Evolutionary conservation across 2,113 vertebrate genomes (phyloP).

Genomic region (Indicator indicator): DNA sequence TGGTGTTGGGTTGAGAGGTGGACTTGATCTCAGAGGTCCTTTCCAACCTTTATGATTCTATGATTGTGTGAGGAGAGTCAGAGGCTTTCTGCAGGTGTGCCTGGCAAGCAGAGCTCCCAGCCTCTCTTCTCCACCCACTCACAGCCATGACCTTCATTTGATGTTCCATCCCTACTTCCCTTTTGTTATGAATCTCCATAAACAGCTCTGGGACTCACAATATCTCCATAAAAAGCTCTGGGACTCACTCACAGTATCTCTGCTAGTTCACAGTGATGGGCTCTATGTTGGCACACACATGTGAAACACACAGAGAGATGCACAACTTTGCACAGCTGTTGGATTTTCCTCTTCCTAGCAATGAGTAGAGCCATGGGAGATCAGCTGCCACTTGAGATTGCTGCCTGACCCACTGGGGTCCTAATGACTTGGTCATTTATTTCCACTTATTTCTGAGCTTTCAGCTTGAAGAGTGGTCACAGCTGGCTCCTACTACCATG

Average conservation of each 20-base stretch:
- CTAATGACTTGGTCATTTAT: not conserved
- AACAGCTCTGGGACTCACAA: not conserved
- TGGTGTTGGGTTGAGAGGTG: too few species aligned
- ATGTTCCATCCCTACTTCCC: not conserved
- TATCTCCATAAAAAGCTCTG: not conserved
- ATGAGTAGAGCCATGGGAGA: not conserved
- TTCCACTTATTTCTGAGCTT: not conserved
- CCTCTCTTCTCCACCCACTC: not conserved
- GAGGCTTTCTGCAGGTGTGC: not conserved
- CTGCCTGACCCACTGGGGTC: not conserved
- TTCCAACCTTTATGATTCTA: too few species aligned
- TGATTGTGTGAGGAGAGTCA: not conserved
- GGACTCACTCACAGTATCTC: too few species aligned
- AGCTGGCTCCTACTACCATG: not conserved
- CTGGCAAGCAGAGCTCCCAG: not conserved
- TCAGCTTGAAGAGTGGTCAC: not conserved
- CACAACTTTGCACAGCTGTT: not conserved
- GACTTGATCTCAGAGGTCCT: too few species aligned
- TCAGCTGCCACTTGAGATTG: not conserved
- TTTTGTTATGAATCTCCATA: not conserved
- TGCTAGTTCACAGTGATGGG: not conserved
- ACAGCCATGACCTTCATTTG: not conserved
- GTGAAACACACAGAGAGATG: not conserved
- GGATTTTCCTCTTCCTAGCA: not conserved
- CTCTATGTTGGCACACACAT: fast-evolving